Evolutionary conservation across 2,797 vertebrate species (phyloP), one percentile per base, ranked within the genome.

Genomic region (Manis crassicaudata): DNA sequence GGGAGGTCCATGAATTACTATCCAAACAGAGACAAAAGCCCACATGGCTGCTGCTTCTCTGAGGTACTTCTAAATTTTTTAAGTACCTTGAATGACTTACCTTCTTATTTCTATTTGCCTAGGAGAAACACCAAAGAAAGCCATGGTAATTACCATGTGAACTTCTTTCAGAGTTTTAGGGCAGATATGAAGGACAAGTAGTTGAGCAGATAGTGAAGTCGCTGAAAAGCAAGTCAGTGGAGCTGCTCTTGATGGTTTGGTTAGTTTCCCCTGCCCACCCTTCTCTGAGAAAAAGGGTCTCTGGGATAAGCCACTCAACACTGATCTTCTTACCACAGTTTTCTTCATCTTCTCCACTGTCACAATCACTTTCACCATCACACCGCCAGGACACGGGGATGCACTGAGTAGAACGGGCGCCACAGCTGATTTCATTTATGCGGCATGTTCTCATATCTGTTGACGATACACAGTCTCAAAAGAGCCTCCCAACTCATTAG

Each of bases 341-440:
- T 94, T 99, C 97, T 98, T 99, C 99, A 90, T 99, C 99, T 98
- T 99, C 99, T 94, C 99, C 99, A 95, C 98, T 99, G 98, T 99
- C 99, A 96, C 99, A 99, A 98, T 99, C 99, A 97, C 98, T 99
- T 98, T 99, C 99, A 92, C 99, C 99, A 95, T 99, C 99, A 97
- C 99, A 99, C 95, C 99, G 99, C 99, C 99, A 99, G 98, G 99
- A 99, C 87, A 99, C 75, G 12, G 99, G 99, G 97, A 99, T 99
- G 93, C 99, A 99, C 96, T 99, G 99, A 54, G 99, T 99, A 96
- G 99, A 99, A 82, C 98, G 99, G 6, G 99, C 98, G 13, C 99
- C 99, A 97, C 99, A 99, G 98, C 99, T 99, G 96, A 99, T 99
- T 98, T 99, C 99, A 85, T 99, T 99, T 97, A 99, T 97, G 68